phyloP scores from a whole-genome alignment of 2,113 vertebrate species.

The Nothocercus julius region DNA sequence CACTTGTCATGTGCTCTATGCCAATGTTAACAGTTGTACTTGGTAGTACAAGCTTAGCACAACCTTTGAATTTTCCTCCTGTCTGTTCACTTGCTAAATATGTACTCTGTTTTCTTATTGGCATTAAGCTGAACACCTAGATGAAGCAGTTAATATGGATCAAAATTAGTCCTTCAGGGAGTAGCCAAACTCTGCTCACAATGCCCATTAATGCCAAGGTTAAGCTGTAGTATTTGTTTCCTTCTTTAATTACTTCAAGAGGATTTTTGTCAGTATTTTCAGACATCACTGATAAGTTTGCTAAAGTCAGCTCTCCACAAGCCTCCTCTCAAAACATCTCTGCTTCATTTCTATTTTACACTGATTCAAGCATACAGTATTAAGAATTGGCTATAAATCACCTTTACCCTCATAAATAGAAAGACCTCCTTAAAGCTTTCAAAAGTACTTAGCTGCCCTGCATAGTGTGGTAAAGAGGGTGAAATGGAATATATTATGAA shows the following conservation, averaged over 20 bases:
- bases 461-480: background rate
- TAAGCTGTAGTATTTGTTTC: background rate
- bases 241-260: background rate
- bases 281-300: background rate
- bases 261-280: background rate
- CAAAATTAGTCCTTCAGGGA: background rate
- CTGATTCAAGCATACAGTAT: background rate
- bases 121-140: background rate
- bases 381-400: background rate
- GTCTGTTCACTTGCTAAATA: background rate
- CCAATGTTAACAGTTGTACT: background rate
- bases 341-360: background rate
- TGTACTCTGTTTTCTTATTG: background rate
- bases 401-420: slow-evolving; percentile 14
- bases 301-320: background rate
- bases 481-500: slow-evolving; percentile 54
- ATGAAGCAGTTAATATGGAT: background rate
- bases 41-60: background rate
- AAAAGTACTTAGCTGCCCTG: slow-evolving; percentile 21
- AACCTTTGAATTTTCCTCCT: background rate
- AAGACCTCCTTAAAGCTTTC: slow-evolving; percentile 45
- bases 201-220: background rate
- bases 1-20: background rate
- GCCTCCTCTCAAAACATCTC: background rate
- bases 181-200: background rate